Conservation (phyloP, 2,113 vertebrate species). For the Mus musculus region DNA sequence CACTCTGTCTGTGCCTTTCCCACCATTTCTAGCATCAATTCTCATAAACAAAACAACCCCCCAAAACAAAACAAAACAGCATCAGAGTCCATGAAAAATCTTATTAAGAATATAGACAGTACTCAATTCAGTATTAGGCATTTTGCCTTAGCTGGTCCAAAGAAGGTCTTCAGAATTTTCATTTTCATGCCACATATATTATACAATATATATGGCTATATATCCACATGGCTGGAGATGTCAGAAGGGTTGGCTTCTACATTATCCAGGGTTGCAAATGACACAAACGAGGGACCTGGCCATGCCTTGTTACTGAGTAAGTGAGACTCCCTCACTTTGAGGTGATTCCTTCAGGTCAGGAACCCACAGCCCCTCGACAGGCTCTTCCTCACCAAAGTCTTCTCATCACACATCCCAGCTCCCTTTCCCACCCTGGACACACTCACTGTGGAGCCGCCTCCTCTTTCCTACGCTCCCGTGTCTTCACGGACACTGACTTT, state of each 20-base stretch:
- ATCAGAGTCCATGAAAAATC: not conserved
- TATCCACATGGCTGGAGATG: too few species aligned
- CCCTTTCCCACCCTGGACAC: accelerated
- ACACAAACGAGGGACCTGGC: accelerated
- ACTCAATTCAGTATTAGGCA: not conserved
- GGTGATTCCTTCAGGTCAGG: not conserved
- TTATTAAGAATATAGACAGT: not conserved
- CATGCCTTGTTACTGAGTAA: not conserved
- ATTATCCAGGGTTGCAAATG: not conserved
- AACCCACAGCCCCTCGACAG: not conserved
- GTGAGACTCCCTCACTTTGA: not conserved
- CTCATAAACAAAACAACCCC: too few species aligned
- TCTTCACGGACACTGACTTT: not conserved
- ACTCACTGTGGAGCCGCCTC: not conserved
- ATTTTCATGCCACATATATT: not conserved
- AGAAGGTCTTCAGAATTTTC: not conserved
- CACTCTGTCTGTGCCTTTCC: too few species aligned
- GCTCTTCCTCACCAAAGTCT: not conserved
- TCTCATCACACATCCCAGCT: not conserved
- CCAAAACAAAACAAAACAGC: not conserved
- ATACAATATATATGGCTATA: not conserved
- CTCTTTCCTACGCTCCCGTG: accelerated
- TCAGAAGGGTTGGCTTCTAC: not conserved
- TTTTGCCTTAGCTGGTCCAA: not conserved
- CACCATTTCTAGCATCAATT: not conserved